These are phyloP conservation scores for Cryptus viduatorius DNA, from an alignment of 2,888 invertebrate species.

Conservation along the genomic window DNA sequence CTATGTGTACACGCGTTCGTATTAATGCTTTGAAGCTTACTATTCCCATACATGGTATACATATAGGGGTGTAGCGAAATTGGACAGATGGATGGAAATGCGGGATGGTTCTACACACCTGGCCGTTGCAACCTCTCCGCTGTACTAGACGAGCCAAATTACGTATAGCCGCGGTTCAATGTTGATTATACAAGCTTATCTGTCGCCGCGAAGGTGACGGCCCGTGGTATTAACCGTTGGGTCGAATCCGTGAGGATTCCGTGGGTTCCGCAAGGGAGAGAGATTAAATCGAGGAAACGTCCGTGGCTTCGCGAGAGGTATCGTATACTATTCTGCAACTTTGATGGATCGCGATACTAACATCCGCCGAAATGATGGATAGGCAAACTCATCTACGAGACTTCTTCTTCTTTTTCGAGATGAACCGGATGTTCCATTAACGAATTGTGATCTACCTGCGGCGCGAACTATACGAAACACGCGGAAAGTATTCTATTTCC, in stretches of 20 bases:
- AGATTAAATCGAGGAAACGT: background rate
- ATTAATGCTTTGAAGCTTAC: conserved; percentile 50
- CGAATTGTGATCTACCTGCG: conserved; percentile 39
- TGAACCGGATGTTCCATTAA: conserved; percentile 60
- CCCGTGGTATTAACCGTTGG: conserved; percentile 15
- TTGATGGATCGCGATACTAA: conserved; percentile 37
- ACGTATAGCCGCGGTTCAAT: background rate
- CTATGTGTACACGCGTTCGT: conserved; percentile 29
- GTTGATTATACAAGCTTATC: conserved; percentile 24
- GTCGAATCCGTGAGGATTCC: background rate
- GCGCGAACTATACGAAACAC: background rate
- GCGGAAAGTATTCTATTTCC: background rate
- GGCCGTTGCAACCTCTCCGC: background rate
- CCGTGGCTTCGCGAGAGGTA: background rate
- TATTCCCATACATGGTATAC: conserved; percentile 19
- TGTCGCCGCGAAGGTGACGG: conserved; percentile 4
- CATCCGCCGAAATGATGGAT: conserved; percentile 44
- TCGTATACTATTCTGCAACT: background rate
- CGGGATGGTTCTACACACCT: conserved; percentile 15
- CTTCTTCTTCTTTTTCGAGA: conserved; percentile 19
- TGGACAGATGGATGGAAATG: conserved; percentile 50
- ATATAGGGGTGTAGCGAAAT: conserved; percentile 32
- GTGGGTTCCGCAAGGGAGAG: background rate
- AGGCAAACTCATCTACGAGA: background rate
- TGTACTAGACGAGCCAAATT: conserved; percentile 7